A percentile compares a stretch with the other conserved stretches of the same genome.
Conservation (phyloP, 1,140 invertebrate species). For the Babylonia areolata region DNA sequence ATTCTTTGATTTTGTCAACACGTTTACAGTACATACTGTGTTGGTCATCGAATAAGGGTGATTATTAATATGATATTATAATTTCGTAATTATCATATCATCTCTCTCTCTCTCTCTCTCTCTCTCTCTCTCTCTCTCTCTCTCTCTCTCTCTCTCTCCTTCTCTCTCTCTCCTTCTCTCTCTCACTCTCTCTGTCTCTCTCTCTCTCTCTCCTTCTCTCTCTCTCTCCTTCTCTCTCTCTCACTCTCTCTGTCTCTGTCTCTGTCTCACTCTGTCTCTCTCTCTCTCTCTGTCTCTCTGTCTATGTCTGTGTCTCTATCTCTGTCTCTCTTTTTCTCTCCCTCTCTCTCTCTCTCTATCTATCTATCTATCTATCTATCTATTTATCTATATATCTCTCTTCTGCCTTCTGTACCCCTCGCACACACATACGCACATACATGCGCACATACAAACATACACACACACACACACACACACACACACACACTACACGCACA, state of each 20-base stretch:
- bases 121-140: background rate
- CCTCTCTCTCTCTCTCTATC: background rate
- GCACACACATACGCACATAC: too few species aligned
- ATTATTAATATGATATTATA: too few species aligned
- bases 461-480: too few species aligned
- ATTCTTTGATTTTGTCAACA: too few species aligned
- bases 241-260: background rate
- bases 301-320: background rate
- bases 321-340: background rate
- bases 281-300: background rate
- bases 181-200: background rate
- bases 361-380: too few species aligned
- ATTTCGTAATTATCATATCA: too few species aligned
- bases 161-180: background rate
- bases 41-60: too few species aligned
- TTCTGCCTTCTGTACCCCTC: too few species aligned
- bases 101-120: slow-evolving; percentile 1
- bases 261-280: background rate
- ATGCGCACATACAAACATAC: too few species aligned
- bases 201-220: background rate
- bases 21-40: too few species aligned
- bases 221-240: background rate
- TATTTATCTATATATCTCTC: too few species aligned
- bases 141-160: background rate
- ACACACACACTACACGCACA: too few species aligned